Base-by-base conservation (phyloP, 2,888 invertebrate genomes). In the Lasioglossum morio region DNA sequence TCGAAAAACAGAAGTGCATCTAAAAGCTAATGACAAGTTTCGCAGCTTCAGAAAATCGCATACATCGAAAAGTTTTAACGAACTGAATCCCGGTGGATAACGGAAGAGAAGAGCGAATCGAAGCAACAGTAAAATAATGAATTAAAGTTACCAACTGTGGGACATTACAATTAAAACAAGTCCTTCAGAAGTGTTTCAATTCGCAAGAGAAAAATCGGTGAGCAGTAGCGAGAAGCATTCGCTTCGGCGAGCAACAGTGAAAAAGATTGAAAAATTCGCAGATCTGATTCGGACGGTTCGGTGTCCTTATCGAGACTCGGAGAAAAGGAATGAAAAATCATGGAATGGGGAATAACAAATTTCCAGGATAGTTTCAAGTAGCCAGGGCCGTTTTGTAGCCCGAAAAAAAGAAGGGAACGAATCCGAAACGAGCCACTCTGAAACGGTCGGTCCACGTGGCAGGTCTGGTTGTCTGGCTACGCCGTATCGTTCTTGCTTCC, bases 391-490 rank as follows among this genome's bases (percentile, higher is more conserved):
- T 30, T 40, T 57, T 46, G 7, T 43, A n/a, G 27, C 16, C n/a
- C 3, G 43, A 12, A n/a, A 46, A 53, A 73, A 34, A 30, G 7
- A 37, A 53, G 16, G 14, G 63, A 63, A 8, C 34, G 75, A 63
- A 76, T 72, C 46, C 43, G 37, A 30, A 34, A 57, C 75, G 77
- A 19, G 57, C 60, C 37, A 57, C 63, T 84, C 79, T 66, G 76
- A 79, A 85, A 79, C 46, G 63, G 30, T 46, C n/a, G 66, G 77
- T 16, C 81, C 86, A 86, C 85, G 86, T 86, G 86, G 85, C 77
- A 81, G 85, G 60, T 63, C 40, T 46, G 66, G 60, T 60, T 77
- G 82, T 27, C 70, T 79, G 75, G 81, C 34, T 30, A 34, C 30
- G 66, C 37, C 79, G 79, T 76, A 78, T 81, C 85, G 40, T 78